Evolutionary conservation across 2,797 vertebrate genomes (phyloP).

Genomic region (Momotus momota): DNA sequence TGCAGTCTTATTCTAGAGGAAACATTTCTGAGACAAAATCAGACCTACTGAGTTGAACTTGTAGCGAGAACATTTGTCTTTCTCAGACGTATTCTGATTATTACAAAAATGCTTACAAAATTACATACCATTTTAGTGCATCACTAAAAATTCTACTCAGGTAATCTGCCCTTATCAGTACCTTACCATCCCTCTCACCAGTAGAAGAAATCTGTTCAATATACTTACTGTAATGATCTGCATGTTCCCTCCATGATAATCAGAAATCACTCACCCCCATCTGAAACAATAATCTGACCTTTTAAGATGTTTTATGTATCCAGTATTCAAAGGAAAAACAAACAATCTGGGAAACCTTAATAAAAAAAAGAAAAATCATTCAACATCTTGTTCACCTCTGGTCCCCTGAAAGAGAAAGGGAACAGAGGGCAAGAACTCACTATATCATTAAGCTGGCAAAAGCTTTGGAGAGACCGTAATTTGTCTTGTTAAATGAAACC

Average conservation of each 20-base stretch:
- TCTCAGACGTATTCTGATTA: not conserved
- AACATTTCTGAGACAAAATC: constrained; percentile 59
- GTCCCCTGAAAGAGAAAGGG: constrained; percentile 24
- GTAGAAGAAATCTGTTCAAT: not conserved
- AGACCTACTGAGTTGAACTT: constrained; percentile 44
- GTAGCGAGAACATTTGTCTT: not conserved
- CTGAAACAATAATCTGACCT: constrained; percentile 53
- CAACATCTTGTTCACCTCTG: not conserved
- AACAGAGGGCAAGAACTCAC: not conserved
- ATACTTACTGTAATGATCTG: constrained; percentile 63
- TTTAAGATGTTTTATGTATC: constrained; percentile 15
- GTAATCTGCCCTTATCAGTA: not conserved
- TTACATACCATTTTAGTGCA: not conserved
- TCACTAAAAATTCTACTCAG: constrained; percentile 19
- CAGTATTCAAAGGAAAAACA: constrained; percentile 36
- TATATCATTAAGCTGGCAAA: not conserved
- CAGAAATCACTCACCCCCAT: not conserved
- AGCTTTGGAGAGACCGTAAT: constrained; percentile 19
- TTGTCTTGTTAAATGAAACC: constrained; percentile 65
- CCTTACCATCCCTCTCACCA: constrained; percentile 8
- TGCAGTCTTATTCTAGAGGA: constrained; percentile 47
- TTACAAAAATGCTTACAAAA: constrained; percentile 59
- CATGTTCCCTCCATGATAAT: constrained; percentile 37
- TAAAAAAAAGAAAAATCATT: not conserved
- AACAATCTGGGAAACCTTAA: constrained; percentile 37